Conservation (phyloP, 1,140 invertebrate species). For the Medauroidea extradentata region DNA sequence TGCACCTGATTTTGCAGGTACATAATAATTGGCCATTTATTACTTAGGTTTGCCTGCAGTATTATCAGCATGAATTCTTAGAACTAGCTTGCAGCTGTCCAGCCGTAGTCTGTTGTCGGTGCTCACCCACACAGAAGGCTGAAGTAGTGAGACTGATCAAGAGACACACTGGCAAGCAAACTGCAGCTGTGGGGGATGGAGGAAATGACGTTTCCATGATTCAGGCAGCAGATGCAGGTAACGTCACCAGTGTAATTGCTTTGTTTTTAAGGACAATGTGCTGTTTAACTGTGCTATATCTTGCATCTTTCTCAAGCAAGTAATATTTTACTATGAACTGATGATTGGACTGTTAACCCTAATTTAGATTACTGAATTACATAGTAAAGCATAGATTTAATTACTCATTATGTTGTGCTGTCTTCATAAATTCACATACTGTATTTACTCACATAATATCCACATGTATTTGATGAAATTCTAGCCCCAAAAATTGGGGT, state of each 20-base stretch:
- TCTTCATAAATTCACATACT: no score
- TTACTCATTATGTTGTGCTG: no score
- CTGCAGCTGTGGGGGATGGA: conserved; percentile 78
- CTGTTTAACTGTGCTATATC: neutral
- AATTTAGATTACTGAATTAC: no score
- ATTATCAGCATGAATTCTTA: conserved; percentile 94
- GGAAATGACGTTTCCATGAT: conserved; percentile 91
- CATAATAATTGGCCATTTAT: no score
- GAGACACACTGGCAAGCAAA: conserved; percentile 78
- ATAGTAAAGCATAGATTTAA: no score
- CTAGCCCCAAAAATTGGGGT: no score
- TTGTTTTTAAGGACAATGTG: no score
- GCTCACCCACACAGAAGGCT: conserved; percentile 98
- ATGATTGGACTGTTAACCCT: no score
- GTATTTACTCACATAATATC: no score
- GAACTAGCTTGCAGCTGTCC: conserved; percentile 89
- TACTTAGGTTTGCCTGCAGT: conserved; percentile 73
- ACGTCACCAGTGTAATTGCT: conserved; percentile 5
- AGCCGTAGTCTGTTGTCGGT: conserved; percentile 93
- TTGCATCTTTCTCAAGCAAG: conserved; percentile 6
- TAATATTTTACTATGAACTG: neutral
- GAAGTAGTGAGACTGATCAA: conserved; percentile 90
- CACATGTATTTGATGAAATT: no score
- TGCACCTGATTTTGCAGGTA: no score
- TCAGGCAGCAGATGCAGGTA: conserved; percentile 90